These are phyloP conservation scores for Myioborus miniatus DNA, from an alignment of 2,797 vertebrate genomes.

Conservation along the genomic window DNA sequence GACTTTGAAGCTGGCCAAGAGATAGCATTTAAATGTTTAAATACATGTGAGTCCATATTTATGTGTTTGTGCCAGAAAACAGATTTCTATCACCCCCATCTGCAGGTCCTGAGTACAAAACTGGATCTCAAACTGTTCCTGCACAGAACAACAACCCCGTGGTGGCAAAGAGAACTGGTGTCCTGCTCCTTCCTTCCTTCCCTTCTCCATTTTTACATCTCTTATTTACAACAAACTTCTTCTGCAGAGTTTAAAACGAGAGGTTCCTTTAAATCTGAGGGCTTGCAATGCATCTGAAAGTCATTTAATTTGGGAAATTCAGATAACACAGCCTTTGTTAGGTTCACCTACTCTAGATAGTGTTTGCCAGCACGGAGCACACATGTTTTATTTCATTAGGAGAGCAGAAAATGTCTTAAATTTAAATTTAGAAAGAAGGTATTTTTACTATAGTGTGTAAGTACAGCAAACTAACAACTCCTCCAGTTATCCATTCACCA, in stretches of 20 bases:
- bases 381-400: background rate
- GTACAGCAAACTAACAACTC: background rate
- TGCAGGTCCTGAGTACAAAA: background rate
- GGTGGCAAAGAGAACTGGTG: background rate
- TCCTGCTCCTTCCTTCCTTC: background rate
- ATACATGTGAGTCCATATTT: accelerated
- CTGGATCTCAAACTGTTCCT: background rate
- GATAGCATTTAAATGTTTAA: accelerated
- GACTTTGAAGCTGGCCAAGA: background rate
- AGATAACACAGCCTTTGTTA: background rate
- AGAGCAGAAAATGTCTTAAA: background rate
- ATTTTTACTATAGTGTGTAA: background rate
- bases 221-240: background rate
- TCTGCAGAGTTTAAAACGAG: background rate
- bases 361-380: background rate
- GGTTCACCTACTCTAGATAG: background rate
- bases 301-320: background rate
- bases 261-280: background rate
- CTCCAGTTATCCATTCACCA: background rate
- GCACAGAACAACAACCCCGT: accelerated
- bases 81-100: background rate
- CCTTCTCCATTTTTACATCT: background rate
- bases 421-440: background rate
- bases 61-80: background rate
- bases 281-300: background rate